A percentile compares a stretch with the other conserved stretches of the same genome.
These are phyloP conservation scores for Pollenia griseotomentosa DNA, from an alignment of 2,888 invertebrate genomes.

Conservation along the genomic window DNA sequence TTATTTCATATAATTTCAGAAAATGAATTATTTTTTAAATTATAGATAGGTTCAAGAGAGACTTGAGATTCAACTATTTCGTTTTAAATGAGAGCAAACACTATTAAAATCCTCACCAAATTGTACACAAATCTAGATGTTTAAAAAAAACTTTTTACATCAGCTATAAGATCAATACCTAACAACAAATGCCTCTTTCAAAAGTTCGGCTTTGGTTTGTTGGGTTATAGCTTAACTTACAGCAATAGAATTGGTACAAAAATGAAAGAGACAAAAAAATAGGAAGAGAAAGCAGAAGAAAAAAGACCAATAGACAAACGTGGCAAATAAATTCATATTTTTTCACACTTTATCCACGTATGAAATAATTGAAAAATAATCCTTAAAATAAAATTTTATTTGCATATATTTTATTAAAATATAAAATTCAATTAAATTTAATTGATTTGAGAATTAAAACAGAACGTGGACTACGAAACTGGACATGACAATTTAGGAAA, in stretches of 20 bases:
- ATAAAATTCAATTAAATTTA: conserved; percentile 53
- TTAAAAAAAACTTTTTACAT: no score
- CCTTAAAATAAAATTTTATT: conserved; percentile 46
- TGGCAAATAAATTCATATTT: conserved; percentile 41
- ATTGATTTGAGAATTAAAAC: conserved; percentile 30
- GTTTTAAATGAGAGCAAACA: no score
- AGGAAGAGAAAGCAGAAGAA: not conserved
- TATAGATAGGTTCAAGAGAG: no score
- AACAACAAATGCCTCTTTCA: no score
- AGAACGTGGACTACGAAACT: not conserved
- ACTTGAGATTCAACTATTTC: no score
- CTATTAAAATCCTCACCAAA: no score
- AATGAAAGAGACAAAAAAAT: not conserved
- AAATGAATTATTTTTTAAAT: no score
- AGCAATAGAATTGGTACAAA: not conserved
- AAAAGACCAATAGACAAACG: not conserved
- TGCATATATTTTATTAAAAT: conserved; percentile 48
- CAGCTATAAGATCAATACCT: no score
- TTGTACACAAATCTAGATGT: no score
- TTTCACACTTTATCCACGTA: conserved; percentile 41
- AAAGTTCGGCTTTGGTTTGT: no score
- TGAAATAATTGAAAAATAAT: conserved; percentile 63
- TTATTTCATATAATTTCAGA: no score
- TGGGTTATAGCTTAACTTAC: no score
- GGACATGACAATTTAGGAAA: not conserved